phyloP scores from a whole-genome alignment of 2,888 invertebrate species.

The Meghimatium bilineatum region DNA sequence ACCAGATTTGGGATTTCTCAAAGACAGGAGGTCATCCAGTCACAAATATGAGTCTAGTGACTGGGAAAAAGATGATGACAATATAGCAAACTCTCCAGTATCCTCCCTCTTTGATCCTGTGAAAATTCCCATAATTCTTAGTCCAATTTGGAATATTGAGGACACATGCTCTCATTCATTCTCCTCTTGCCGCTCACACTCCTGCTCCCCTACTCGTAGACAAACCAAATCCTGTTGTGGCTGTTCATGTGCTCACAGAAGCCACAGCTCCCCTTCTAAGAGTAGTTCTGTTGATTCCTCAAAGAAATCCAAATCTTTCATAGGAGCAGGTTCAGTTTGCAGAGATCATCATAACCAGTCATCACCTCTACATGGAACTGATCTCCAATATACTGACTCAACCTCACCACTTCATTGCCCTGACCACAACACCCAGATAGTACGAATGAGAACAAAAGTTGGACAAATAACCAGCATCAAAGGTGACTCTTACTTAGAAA shows the following conservation, averaged over 20 bases:
- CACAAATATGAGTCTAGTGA: background rate
- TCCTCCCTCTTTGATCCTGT: conserved; percentile 67
- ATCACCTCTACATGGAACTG: conserved; percentile 4
- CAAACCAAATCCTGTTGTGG: conserved; percentile 51
- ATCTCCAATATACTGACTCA: background rate
- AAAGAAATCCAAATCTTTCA: conserved; percentile 33
- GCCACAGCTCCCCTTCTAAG: conserved; percentile 47
- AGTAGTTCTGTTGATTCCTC: background rate
- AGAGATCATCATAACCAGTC: conserved; percentile 14
- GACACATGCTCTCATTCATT: conserved; percentile 53
- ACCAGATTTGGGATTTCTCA: conserved; percentile 68
- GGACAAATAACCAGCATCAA: background rate
- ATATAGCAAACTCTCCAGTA: conserved; percentile 38
- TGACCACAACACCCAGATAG: no score
- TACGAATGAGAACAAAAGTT: background rate
- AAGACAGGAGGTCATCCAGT: conserved; percentile 27
- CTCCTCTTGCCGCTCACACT: conserved; percentile 58
- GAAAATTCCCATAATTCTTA: conserved; percentile 58
- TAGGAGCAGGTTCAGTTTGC: background rate
- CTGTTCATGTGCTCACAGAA: conserved; percentile 59
- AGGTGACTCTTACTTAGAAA: background rate
- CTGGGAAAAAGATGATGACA: background rate
- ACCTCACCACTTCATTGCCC: conserved; percentile 3
- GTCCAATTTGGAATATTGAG: conserved; percentile 52
- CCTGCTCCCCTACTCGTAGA: conserved; percentile 51